Evolutionary conservation across 2,888 invertebrate genomes (phyloP).

Genomic region (Apodemia mormo): DNA sequence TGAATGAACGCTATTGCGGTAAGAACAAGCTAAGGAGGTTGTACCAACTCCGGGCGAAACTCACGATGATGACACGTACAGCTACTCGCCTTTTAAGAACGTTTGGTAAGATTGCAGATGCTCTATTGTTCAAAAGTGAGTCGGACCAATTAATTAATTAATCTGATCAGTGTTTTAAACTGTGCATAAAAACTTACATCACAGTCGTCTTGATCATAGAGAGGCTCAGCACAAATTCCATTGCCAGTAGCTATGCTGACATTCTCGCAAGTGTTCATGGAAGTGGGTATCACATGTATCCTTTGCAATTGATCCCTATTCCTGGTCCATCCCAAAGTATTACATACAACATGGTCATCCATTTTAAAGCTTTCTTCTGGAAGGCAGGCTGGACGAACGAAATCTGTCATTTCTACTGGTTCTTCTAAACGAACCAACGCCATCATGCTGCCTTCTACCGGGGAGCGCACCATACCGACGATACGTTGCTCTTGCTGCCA

Average conservation of each 20-base stretch:
- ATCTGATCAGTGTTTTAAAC: too few species aligned
- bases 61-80: too few species aligned
- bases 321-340: slow-evolving; percentile 92
- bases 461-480: slow-evolving; percentile 93
- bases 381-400: slow-evolving; percentile 91
- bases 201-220: slow-evolving; percentile 90
- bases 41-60: too few species aligned
- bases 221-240: slow-evolving; percentile 91
- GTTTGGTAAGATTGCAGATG: too few species aligned
- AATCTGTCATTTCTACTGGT: slow-evolving; percentile 88
- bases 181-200: slow-evolving; percentile 82
- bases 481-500: slow-evolving; percentile 93
- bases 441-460: slow-evolving; percentile 93
- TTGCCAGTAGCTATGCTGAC: slow-evolving; percentile 92
- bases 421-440: slow-evolving; percentile 90
- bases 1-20: too few species aligned
- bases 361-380: slow-evolving; percentile 79
- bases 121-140: too few species aligned
- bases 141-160: too few species aligned
- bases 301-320: slow-evolving; percentile 91
- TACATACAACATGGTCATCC: slow-evolving; percentile 81
- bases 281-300: slow-evolving; percentile 87
- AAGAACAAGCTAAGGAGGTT: too few species aligned
- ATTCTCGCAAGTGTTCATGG: slow-evolving; percentile 92
- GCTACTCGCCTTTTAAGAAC: too few species aligned